These are phyloP conservation scores for Brachymystax lenok DNA, from an alignment of 2,797 vertebrate species.

Conservation along the genomic window DNA sequence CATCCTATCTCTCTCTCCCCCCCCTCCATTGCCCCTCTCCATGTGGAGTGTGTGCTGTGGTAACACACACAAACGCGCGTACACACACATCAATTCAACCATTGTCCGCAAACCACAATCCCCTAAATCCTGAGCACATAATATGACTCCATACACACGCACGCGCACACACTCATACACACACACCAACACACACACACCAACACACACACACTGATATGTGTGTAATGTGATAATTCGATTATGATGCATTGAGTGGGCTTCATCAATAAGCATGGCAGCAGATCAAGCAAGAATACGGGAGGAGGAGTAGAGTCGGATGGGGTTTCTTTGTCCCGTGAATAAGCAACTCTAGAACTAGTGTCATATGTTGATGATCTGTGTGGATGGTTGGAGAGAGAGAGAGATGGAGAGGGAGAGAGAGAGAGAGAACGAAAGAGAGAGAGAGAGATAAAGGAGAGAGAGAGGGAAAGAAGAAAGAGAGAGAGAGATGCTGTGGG, in stretches of 20 bases:
- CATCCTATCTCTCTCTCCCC: slow-evolving; percentile 34
- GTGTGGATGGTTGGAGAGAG: not conserved
- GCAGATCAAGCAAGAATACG: not conserved
- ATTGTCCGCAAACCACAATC: not conserved
- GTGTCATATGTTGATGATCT: not conserved
- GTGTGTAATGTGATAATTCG: slow-evolving; percentile 9
- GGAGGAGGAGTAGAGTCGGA: not conserved
- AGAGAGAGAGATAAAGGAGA: not conserved
- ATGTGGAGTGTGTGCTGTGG: slow-evolving; percentile 60
- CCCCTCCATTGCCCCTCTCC: slow-evolving; percentile 50
- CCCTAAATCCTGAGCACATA: not conserved
- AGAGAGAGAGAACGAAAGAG: not conserved
- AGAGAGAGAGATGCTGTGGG: not conserved
- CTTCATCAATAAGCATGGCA: not conserved
- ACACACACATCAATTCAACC: not conserved
- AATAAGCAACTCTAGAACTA: not conserved
- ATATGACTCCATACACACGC: too few species aligned
- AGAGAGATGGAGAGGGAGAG: not conserved
- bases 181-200: not conserved
- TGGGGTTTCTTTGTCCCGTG: not conserved
- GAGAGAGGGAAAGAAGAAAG: not conserved
- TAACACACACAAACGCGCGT: slow-evolving; percentile 46
- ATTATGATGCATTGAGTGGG: not conserved
- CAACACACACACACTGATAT: not conserved
- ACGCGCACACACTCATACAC: not conserved